Base-by-base conservation (phyloP, 2,888 invertebrate species). In the Micropterix aruncella region DNA sequence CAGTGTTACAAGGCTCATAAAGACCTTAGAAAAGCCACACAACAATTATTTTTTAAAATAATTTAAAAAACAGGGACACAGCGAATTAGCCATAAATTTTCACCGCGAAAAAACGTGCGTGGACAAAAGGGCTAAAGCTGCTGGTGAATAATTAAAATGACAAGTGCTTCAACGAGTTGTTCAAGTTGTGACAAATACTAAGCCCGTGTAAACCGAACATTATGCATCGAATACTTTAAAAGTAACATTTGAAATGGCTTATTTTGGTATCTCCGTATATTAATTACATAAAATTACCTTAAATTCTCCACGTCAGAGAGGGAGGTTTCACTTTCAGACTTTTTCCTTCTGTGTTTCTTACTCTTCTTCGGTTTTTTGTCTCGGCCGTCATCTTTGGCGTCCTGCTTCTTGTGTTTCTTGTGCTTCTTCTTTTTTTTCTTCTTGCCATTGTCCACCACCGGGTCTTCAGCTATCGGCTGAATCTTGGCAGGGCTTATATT, bases 321-420 rank as follows among this genome's bases (percentile, higher is more conserved):
- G 19, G 65, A 66, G 12, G 65, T 69, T 53, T 68, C 66, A 47
- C 68, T 67, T 48, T 63, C 66, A 58, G 61, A 1, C 59, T 57
- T 39, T 56, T 75, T 70, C 56, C 75, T 58, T 55, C 68, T 70
- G 54, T 78, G 61, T 60, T 79, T 72, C 62, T 80, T 72, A 56
- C 74, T 77, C 57, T 80, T 82, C 54, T 77, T 79, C 42, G 62
- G 55, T 39, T 59, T 63, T 48, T 66, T 66, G 46, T 65, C 65
- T 19, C 72, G 71, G n/a, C 63, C 58, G 47, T 74, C 76, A 16
- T 72, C 73, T 2, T 58, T 53, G 51, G 75, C 77, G 54, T 71
- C 69, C 44, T 71, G 68, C 52, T 77, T 75, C 56, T 80, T 83
- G 52, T 78, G 79, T 61, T 85, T 86, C 58, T 81, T 82, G 53